Evolutionary conservation across 2,797 vertebrate species (phyloP).

Genomic region (Neosalanx taihuensis): DNA sequence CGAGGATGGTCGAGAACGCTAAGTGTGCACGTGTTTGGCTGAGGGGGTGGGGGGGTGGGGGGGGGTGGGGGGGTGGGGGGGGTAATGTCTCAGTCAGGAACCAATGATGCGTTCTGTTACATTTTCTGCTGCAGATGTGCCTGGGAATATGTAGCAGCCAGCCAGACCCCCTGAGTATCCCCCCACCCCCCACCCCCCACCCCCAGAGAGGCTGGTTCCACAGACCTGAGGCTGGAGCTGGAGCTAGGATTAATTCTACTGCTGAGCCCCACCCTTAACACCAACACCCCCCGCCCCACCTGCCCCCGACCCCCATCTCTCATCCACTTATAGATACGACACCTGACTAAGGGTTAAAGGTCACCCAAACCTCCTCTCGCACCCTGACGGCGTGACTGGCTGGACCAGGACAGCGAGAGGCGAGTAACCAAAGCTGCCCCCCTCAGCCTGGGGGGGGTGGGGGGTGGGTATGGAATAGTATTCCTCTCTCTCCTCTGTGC

Average conservation of each 20-base stretch:
- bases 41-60: constrained; percentile 28
- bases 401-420: constrained; percentile 17
- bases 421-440: constrained; percentile 10
- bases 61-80: neutral
- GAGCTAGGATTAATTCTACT: constrained; percentile 2
- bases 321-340: too few relatives aligned
- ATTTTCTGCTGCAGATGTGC: constrained; percentile 74
- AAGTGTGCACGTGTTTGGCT: too few relatives aligned
- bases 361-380: too few relatives aligned
- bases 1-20: too few relatives aligned
- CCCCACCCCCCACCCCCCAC: constrained; percentile 31
- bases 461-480: neutral
- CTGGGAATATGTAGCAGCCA: constrained; percentile 62
- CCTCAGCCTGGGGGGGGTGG: too few relatives aligned
- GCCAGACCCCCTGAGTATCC: constrained; percentile 47
- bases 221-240: constrained; percentile 12
- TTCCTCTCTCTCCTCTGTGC: neutral
- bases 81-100: constrained; percentile 32
- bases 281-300: too few relatives aligned
- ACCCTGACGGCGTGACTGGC: constrained; percentile 19
- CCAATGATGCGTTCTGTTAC: constrained; percentile 70
- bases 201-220: constrained; percentile 40
- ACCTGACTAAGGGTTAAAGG: too few relatives aligned
- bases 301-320: too few relatives aligned
- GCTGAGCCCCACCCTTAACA: too few relatives aligned